These are phyloP conservation scores for Hyperoplus immaculatus DNA, from an alignment of 2,797 vertebrate genomes.

Conservation along the genomic window DNA sequence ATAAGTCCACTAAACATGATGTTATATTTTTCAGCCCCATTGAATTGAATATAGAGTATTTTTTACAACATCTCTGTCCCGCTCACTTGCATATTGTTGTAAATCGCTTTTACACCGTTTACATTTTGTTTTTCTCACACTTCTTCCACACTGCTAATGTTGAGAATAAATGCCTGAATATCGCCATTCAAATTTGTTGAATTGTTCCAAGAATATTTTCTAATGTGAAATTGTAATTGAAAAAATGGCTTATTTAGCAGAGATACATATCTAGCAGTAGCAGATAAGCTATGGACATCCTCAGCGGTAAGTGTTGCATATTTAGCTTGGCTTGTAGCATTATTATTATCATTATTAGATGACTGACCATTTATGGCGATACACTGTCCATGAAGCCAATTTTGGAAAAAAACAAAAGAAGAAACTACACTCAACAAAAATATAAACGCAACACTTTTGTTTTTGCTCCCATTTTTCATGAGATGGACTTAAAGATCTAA, in stretches of 20 bases:
- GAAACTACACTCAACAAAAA: too few relatives aligned
- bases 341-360: neutral
- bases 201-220: neutral
- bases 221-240: neutral
- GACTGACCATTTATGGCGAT: neutral
- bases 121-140: neutral
- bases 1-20: neutral
- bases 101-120: neutral
- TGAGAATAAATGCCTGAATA: neutral
- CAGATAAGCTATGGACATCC: neutral
- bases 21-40: neutral
- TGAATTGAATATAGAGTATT: neutral
- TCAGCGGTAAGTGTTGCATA: neutral
- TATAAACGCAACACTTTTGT: too few relatives aligned
- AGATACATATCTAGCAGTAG: neutral
- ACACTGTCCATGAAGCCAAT: slow-evolving; percentile 1
- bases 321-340: neutral
- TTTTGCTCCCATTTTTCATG: too few relatives aligned
- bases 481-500: too few relatives aligned
- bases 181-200: neutral
- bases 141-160: neutral
- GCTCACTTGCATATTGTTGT: neutral
- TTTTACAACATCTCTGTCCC: neutral
- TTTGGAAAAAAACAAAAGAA: neutral
- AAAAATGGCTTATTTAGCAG: neutral